phyloP scores from a whole-genome alignment of 2,888 invertebrate species.

The Glaucopsyche alexis region DNA sequence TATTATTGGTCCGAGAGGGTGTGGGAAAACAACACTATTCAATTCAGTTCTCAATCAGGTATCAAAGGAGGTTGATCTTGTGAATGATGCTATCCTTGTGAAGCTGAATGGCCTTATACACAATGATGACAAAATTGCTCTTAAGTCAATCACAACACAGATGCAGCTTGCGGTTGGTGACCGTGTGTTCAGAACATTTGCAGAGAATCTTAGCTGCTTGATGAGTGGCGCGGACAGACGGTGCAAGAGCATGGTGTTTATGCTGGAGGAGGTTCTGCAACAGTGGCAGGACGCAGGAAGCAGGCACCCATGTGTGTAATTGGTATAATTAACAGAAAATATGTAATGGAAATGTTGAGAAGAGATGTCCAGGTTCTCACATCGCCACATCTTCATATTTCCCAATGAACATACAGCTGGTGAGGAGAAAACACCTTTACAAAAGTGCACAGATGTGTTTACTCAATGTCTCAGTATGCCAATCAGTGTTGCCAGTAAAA shows the following conservation, averaged over 20 bases:
- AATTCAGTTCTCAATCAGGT: slow-evolving; percentile 85
- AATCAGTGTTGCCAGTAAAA: slow-evolving; percentile 40
- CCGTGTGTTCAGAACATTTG: slow-evolving; percentile 91
- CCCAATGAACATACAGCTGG: slow-evolving; percentile 66
- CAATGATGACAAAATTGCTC: slow-evolving; percentile 92
- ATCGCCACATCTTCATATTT: slow-evolving; percentile 92
- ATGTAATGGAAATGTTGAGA: slow-evolving; percentile 96
- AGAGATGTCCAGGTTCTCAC: slow-evolving; percentile 97
- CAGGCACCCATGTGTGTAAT: slow-evolving; percentile 94
- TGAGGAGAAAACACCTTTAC: slow-evolving; percentile 32
- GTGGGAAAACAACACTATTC: slow-evolving; percentile 92
- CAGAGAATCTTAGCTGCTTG: slow-evolving; percentile 91
- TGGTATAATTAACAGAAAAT: slow-evolving; percentile 91
- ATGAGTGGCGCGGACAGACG: slow-evolving; percentile 84
- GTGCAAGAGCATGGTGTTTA: slow-evolving; percentile 87
- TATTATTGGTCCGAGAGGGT: slow-evolving; percentile 90
- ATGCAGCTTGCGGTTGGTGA: slow-evolving; percentile 90
- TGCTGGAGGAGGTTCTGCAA: slow-evolving; percentile 93
- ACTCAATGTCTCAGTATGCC: slow-evolving; percentile 79
- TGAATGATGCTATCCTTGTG: slow-evolving; percentile 85
- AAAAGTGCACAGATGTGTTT: slow-evolving; percentile 62
- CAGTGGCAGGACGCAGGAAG: slow-evolving; percentile 91
- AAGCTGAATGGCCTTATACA: slow-evolving; percentile 92
- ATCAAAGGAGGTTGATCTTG: slow-evolving; percentile 76
- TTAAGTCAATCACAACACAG: slow-evolving; percentile 90